Conservation (phyloP, 2,888 invertebrate genomes). For the Strigamia transsilvanica region DNA sequence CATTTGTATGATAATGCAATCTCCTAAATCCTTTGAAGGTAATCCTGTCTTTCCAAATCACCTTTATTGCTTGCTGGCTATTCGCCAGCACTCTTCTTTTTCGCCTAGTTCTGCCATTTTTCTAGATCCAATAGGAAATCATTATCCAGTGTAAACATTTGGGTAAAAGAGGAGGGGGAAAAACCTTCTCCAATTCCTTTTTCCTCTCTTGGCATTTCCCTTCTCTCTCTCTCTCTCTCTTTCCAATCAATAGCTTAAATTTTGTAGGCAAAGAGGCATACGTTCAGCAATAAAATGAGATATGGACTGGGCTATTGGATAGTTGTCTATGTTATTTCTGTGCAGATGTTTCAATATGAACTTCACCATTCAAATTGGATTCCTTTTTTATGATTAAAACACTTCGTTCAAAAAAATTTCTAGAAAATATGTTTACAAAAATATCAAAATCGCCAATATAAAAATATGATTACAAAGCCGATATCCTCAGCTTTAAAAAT, state of each 20-base stretch:
- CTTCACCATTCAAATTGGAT: conserved; percentile 17
- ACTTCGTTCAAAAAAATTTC: background rate
- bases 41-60: conserved; percentile 26
- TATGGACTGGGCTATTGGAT: conserved; percentile 16
- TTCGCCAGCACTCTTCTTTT: conserved; percentile 26
- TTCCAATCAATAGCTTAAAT: conserved; percentile 26
- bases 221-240: conserved; percentile 7
- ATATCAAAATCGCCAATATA: background rate
- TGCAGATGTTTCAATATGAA: conserved; percentile 21
- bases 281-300: conserved; percentile 21
- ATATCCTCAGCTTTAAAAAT: background rate
- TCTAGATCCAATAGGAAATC: conserved; percentile 25
- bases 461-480: too few relatives aligned
- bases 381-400: conserved; percentile 15
- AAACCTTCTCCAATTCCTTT: conserved; percentile 26
- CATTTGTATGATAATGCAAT: conserved; percentile 30
- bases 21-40: conserved; percentile 24
- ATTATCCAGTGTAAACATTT: conserved; percentile 30
- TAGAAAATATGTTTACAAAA: background rate
- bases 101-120: conserved; percentile 30
- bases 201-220: conserved; percentile 30
- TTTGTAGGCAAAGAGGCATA: conserved; percentile 30
- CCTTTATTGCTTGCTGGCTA: conserved; percentile 26
- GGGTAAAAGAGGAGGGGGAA: conserved; percentile 8
- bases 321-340: conserved; percentile 23